A percentile compares a stretch with the other conserved stretches of the same genome.
These are phyloP conservation scores for Euwallacea fornicatus DNA, from an alignment of 1,140 invertebrate species.

Conservation along the genomic window DNA sequence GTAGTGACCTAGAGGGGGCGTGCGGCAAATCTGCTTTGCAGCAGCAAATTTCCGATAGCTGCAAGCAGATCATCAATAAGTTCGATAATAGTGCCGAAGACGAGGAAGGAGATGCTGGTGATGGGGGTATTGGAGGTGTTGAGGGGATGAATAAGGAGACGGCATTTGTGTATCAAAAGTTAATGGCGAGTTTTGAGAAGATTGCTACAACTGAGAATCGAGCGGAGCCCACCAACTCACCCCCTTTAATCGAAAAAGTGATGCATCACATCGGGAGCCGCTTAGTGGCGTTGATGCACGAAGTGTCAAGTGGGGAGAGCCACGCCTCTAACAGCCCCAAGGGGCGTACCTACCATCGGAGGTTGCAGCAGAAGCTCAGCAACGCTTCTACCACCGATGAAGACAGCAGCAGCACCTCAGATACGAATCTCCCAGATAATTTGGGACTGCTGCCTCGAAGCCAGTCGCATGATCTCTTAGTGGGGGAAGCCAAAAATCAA, in stretches of 20 bases:
- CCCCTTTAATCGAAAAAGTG: conserved; percentile 86
- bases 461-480: conserved; percentile 75
- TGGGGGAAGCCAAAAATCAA: conserved; percentile 58
- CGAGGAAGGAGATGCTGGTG: conserved; percentile 60
- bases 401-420: conserved; percentile 72
- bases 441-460: conserved; percentile 63
- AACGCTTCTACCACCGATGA: conserved; percentile 73
- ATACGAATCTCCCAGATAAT: conserved; percentile 54
- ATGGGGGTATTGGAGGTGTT: conserved; percentile 58
- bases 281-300: conserved; percentile 89
- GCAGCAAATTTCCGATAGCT: conserved; percentile 84
- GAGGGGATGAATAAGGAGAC: conserved; percentile 69
- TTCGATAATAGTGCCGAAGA: conserved; percentile 64
- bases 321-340: conserved; percentile 57
- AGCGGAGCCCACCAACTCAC: conserved; percentile 61
- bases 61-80: conserved; percentile 84
- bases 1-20: conserved; percentile 80
- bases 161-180: conserved; percentile 79
- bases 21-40: conserved; percentile 70
- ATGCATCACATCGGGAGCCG: conserved; percentile 90
- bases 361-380: conserved; percentile 61
- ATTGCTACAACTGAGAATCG: conserved; percentile 60
- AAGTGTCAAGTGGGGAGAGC: conserved; percentile 75
- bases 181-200: conserved; percentile 78
- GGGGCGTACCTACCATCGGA: conserved; percentile 58